phyloP scores from a whole-genome alignment of 2,797 vertebrate genomes.

The Cygnus olor region DNA sequence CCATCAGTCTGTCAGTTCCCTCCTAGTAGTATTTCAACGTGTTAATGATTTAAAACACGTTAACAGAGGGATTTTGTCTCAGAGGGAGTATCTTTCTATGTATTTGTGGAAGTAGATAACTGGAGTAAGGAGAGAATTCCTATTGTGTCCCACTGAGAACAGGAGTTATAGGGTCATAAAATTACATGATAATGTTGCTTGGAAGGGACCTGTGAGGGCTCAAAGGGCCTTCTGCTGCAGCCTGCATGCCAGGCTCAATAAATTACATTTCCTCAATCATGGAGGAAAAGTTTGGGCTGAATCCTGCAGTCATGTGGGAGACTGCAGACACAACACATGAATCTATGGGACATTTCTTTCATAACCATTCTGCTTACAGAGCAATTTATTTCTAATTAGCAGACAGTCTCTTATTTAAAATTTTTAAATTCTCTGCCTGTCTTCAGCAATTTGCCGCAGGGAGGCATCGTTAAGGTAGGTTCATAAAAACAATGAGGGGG shows the following conservation, averaged over 20 bases:
- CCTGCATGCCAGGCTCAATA: not conserved
- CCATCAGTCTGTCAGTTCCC: not conserved
- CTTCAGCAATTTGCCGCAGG: not conserved
- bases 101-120: not conserved
- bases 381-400: not conserved
- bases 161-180: not conserved
- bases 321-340: not conserved
- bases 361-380: not conserved
- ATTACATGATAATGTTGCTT: not conserved
- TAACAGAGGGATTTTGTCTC: conserved; percentile 3
- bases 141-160: not conserved
- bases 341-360: not conserved
- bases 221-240: not conserved
- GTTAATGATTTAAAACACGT: not conserved
- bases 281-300: not conserved
- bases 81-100: not conserved
- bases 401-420: not conserved
- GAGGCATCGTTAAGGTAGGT: not conserved
- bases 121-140: conserved; percentile 1
- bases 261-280: not conserved
- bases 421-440: not conserved
- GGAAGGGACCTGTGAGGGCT: not conserved
- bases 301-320: not conserved
- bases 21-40: not conserved
- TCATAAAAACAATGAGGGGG: not conserved